These are phyloP conservation scores for Labeo rohita DNA, from an alignment of 2,113 vertebrate species.

Conservation along the genomic window DNA sequence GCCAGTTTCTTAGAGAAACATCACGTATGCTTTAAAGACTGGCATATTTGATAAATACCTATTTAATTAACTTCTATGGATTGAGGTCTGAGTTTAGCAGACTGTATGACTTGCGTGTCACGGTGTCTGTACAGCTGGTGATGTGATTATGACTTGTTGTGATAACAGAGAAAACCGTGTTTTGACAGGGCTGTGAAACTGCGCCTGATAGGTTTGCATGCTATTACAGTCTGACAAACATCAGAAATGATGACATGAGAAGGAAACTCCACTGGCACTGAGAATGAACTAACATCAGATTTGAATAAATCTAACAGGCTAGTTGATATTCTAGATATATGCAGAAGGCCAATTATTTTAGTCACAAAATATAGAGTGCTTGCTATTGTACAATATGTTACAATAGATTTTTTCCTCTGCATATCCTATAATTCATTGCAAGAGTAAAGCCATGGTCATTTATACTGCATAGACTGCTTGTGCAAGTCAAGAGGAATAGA, in stretches of 20 bases:
- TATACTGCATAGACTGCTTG: background rate
- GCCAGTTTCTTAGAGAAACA: slow-evolving; percentile 14
- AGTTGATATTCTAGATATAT: slow-evolving; percentile 3
- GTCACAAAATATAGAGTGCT: background rate
- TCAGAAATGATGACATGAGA: background rate
- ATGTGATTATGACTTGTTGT: slow-evolving; percentile 39
- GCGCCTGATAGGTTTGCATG: slow-evolving; percentile 29
- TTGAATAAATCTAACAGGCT: background rate
- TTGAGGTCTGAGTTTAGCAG: slow-evolving; percentile 25
- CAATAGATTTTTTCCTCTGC: background rate
- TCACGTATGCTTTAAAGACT: background rate
- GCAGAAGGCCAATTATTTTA: background rate
- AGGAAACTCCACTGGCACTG: background rate
- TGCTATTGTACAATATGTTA: background rate
- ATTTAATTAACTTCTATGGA: slow-evolving; percentile 47
- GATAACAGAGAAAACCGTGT: slow-evolving; percentile 37
- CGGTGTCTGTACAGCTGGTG: slow-evolving; percentile 37
- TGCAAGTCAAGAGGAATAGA: background rate
- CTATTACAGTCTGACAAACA: background rate
- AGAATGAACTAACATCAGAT: background rate
- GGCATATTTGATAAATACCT: slow-evolving; percentile 19
- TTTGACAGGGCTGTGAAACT: slow-evolving; percentile 42
- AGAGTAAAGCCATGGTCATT: background rate
- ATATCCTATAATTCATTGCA: background rate
- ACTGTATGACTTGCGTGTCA: slow-evolving; percentile 25